Conservation (phyloP, 2,797 vertebrate genomes). For the Tympanoctomys barrerae region DNA sequence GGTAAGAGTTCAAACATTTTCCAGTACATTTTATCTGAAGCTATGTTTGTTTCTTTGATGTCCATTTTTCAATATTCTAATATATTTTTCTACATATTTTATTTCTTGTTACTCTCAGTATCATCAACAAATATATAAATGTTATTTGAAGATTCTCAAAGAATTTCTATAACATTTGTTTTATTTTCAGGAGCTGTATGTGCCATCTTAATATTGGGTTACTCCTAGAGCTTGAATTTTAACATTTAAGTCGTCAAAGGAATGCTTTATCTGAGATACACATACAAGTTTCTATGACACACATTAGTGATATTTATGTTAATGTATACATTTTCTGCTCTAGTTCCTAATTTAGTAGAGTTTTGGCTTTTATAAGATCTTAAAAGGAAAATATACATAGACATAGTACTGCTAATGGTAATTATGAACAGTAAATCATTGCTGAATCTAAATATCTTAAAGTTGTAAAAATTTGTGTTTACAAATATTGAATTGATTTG, state of each 20-base stretch:
- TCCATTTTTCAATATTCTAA: not conserved
- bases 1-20: not conserved
- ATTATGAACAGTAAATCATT: not conserved
- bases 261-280: not conserved
- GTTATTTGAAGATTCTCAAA: not conserved
- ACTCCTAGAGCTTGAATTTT: constrained; percentile 24
- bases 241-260: not conserved
- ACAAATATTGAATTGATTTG: not conserved
- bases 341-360: not conserved
- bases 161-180: not conserved
- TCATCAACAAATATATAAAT: constrained; percentile 8
- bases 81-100: not conserved
- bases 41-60: not conserved
- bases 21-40: not conserved
- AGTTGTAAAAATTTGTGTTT: not conserved
- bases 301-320: not conserved
- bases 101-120: constrained; percentile 17
- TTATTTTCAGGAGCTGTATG: not conserved
- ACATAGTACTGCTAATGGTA: not conserved
- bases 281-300: not conserved
- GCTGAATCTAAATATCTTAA: not conserved
- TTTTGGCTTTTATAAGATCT: not conserved
- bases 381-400: too few species aligned
- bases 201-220: not conserved
- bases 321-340: not conserved